Evolutionary conservation across 2,797 vertebrate species (phyloP).

Genomic region (Loriculus beryllinus): DNA sequence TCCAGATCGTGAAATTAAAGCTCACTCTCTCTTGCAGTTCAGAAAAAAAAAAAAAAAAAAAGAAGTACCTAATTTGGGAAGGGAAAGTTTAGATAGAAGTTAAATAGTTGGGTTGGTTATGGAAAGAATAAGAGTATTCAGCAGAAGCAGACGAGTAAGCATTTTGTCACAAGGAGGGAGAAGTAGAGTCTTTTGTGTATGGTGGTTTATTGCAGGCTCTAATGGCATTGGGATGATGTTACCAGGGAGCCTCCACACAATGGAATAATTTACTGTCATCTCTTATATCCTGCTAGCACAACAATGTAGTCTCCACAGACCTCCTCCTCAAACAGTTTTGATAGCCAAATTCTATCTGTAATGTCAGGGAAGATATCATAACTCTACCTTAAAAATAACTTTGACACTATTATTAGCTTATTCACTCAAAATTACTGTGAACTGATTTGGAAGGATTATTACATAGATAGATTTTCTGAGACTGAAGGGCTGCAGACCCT

Average conservation of each 20-base stretch:
- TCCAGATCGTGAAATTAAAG: slow-evolving; percentile 10
- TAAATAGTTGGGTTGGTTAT: not conserved
- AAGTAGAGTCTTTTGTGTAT: slow-evolving; percentile 15
- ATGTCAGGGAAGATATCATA: not conserved
- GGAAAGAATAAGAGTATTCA: slow-evolving; percentile 2
- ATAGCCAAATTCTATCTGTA: not conserved
- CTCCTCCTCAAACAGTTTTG: not conserved
- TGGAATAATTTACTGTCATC: slow-evolving; percentile 47
- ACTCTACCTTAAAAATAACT: not conserved
- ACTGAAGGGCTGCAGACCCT: not conserved
- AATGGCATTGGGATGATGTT: slow-evolving; percentile 14
- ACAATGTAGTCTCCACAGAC: not conserved
- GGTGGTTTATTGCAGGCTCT: slow-evolving; percentile 31
- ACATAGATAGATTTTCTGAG: not conserved
- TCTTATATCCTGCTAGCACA: not conserved
- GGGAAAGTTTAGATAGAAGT: not conserved
- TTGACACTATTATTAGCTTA: not conserved
- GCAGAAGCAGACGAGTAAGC: not conserved
- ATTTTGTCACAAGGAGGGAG: slow-evolving; percentile 6
- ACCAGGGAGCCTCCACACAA: slow-evolving; percentile 7
- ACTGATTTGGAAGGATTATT: not conserved
- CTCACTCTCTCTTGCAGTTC: not conserved
- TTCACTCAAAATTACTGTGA: not conserved
- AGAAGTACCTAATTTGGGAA: not conserved
- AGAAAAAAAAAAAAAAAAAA: not conserved